phyloP scores from a whole-genome alignment of 2,797 vertebrate genomes.

The Rhodeus uyekii region DNA sequence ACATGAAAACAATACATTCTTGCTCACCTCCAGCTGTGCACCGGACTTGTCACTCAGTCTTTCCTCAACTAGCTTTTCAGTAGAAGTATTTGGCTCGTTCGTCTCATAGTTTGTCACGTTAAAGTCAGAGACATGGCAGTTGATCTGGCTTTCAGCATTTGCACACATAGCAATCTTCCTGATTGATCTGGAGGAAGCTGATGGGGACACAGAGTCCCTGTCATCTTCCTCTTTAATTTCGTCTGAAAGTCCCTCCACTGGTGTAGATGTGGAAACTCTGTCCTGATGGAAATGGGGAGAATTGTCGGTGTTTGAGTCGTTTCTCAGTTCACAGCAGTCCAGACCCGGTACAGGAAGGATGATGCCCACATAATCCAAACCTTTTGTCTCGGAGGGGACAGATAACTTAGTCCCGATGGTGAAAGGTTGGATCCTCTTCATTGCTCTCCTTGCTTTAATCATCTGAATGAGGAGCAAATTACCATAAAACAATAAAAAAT shows the following conservation, averaged over 20 bases:
- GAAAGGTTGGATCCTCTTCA: slow-evolving; percentile 77
- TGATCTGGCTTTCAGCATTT: slow-evolving; percentile 4
- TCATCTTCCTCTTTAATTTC: slow-evolving; percentile 45
- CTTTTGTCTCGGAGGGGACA: slow-evolving; percentile 50
- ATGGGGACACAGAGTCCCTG: slow-evolving; percentile 35
- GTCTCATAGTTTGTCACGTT: neutral
- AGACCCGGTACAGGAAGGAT: slow-evolving; percentile 12
- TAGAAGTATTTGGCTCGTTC: neutral
- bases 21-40: slow-evolving; percentile 30
- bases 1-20: neutral
- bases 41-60: slow-evolving; percentile 20
- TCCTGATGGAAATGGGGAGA: slow-evolving; percentile 35
- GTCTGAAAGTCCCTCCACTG: slow-evolving; percentile 25
- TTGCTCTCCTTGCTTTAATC: slow-evolving; percentile 67
- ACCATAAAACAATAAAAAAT: neutral
- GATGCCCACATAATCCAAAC: slow-evolving; percentile 37
- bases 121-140: slow-evolving; percentile 6
- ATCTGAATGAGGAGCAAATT: neutral
- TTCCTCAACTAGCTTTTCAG: slow-evolving; percentile 22
- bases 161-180: slow-evolving; percentile 62
- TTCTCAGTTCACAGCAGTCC: slow-evolving; percentile 41
- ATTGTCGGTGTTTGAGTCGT: slow-evolving; percentile 31
- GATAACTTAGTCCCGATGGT: slow-evolving; percentile 75
- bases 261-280: neutral
- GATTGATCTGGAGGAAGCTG: slow-evolving; percentile 54